Evolutionary conservation across 2,113 vertebrate genomes (phyloP).

Genomic region (Orthochromis indermauri): DNA sequence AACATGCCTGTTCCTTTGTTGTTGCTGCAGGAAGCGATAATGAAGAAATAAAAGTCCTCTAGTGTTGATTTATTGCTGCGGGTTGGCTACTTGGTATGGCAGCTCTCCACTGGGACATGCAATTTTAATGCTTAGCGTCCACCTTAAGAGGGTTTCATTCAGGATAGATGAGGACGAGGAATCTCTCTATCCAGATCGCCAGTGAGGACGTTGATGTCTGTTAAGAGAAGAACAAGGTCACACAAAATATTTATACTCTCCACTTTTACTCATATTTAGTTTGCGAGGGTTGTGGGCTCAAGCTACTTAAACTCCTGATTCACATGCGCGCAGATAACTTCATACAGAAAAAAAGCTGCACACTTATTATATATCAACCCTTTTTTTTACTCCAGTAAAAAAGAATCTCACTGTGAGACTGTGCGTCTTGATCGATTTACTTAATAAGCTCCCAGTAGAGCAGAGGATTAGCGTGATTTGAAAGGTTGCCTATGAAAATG

Average conservation of each 20-base stretch:
- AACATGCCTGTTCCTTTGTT: constrained; percentile 1
- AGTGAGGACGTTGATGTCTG: neutral
- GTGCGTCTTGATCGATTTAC: neutral
- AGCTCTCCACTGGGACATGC: constrained; percentile 23
- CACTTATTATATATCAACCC: neutral
- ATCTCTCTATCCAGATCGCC: neutral
- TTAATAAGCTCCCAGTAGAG: neutral
- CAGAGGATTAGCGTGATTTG: neutral
- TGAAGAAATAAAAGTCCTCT: constrained; percentile 46
- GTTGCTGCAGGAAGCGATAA: constrained; percentile 17
- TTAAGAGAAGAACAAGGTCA: constrained; percentile 44
- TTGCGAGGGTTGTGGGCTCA: neutral
- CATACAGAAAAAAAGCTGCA: neutral
- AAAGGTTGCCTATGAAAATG: neutral
- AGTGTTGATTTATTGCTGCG: constrained; percentile 47
- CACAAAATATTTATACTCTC: neutral
- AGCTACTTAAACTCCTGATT: neutral
- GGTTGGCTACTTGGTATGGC: neutral
- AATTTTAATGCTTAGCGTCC: constrained; percentile 42
- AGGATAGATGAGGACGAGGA: neutral
- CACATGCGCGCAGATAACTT: neutral
- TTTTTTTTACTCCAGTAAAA: neutral
- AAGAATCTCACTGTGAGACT: neutral
- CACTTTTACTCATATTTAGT: neutral
- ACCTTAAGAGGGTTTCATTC: constrained; percentile 11